Base-by-base conservation (phyloP, 2,797 vertebrate genomes). In the Phrynocephalus guinanensis region DNA sequence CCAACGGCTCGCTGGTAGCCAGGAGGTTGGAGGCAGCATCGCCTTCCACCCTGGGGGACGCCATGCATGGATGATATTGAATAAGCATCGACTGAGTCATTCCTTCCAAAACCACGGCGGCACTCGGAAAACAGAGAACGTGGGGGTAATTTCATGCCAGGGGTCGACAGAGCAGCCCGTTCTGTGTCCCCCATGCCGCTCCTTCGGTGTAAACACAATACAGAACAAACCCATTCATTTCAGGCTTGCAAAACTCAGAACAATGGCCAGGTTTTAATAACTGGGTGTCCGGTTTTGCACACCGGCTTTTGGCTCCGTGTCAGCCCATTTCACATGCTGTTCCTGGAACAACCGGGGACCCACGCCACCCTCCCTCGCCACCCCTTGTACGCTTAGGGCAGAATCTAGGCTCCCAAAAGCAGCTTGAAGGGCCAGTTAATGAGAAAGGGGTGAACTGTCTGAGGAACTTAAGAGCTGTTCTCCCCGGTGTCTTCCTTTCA, bases 201-300 rank as follows among this genome's bases (percentile, higher is more conserved):
- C 9, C 60, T 67, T n/a, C 4, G 3, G 0, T 48, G 0, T 26
- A 38, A 76, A 77, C 77, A 76, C 79, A 76, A 67, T 73, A 73
- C 24, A 66, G 72, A 33, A 3, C 52, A 86, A 79, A 15, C 22
- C n/a, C 80, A 44, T 44, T 26, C 60, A 38, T 71, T 85, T 72
- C 13, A 13, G 1, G 44, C 83, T 83, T 24, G 1, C 38, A 30
- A 22, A 88, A 0, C 0, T 79, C 56, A 3, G 0, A 7, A 0
- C 0, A 50, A 26, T 0, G 0, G 0, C 0, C 11, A 28, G 44
- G 66, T n/a, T 10, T 1, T 0, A 79, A 63, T 2, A 0, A 33
- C 33, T 0, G 0, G 26, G 68, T 71, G 70, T 1, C 0, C 0
- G 70, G 52, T 6, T 70, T 18, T 1, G 0, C 8, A 66, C 20